Base-by-base conservation (phyloP, 2,797 vertebrate species). In the Martes flavigula region DNA sequence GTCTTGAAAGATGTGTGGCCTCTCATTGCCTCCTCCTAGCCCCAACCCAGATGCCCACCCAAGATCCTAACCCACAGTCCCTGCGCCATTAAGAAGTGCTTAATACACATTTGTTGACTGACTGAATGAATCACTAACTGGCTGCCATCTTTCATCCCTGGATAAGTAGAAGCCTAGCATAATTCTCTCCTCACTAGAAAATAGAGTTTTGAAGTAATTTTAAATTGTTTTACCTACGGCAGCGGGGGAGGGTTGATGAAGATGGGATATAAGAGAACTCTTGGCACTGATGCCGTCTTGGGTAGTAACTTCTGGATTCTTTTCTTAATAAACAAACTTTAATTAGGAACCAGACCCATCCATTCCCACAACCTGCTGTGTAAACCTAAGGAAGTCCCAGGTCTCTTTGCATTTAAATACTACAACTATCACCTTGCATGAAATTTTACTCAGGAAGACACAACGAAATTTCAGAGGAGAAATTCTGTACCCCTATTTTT, bases 241-340 rank as follows among this genome's bases (percentile, higher is more conserved):
- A 15, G 48, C 1, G 25, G 21, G 40, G 73, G 60, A 46, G 23
- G 14, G 15, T 14, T 66, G 62, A 66, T 91, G 27, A 88, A 79
- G 11, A 27, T 89, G 5, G 1, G 48, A 48, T 66, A 11, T 66
- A 86, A 94, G 40, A 89, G 12, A 38, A 70, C 35, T 54, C 30
- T 92, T 89, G 48, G 58, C 48, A 62, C 21, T 81, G 40, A 51
- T 68, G 23, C 51, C 58, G 27, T 87, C 35, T 77, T 38, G 30
- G 27, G 18, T n/a, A 46, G 8, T 56, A 72, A 58, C 66, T 64
- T 87, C 66, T 90, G 27, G 10, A 48, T 78, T 89, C 35, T 30
- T 75, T 54, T 94, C 30, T 87, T 82, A 92, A 58, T 78, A 90
- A 82, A 32, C n/a, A 94, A 51, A 82, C 40, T 87, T 21, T 94